Evolutionary conservation across 2,113 vertebrate genomes (phyloP).

Genomic region (Microtus ochrogaster): DNA sequence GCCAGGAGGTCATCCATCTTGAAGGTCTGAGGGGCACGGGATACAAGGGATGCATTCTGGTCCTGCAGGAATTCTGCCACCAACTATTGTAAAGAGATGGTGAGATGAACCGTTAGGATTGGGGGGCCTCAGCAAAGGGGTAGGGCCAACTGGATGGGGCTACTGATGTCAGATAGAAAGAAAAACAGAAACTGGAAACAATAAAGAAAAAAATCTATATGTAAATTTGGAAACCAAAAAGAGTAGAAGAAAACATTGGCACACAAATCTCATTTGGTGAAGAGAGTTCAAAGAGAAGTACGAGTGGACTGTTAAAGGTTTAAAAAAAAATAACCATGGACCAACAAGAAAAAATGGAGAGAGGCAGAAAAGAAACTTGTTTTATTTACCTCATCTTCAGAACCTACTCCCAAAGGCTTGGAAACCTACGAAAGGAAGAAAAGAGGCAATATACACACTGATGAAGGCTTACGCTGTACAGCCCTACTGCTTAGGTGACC

Average conservation of each 20-base stretch:
- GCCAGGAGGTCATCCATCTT: slow-evolving; percentile 98
- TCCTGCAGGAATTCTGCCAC: slow-evolving; percentile 96
- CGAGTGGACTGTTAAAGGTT: not conserved
- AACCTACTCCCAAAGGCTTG: slow-evolving; percentile 93
- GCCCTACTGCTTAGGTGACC: not conserved
- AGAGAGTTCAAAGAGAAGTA: slow-evolving; percentile 31
- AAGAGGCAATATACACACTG: not conserved
- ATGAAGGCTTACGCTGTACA: not conserved
- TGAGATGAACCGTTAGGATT: not conserved
- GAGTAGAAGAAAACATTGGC: not conserved
- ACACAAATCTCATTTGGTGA: slow-evolving; percentile 12
- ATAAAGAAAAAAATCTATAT: not conserved
- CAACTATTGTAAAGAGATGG: slow-evolving; percentile 87
- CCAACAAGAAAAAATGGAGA: not conserved
- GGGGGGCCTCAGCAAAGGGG: not conserved
- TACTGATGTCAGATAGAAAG: not conserved
- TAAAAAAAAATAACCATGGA: not conserved
- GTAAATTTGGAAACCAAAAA: not conserved
- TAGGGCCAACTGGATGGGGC: not conserved
- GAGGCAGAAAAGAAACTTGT: not conserved
- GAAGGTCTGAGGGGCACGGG: slow-evolving; percentile 95
- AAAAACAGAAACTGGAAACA: slow-evolving; percentile 10
- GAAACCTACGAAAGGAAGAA: slow-evolving; percentile 87
- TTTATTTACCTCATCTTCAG: slow-evolving; percentile 94
- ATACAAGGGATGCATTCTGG: slow-evolving; percentile 88